phyloP scores from a whole-genome alignment of 2,797 vertebrate species.

The Acanthiza pusilla region DNA sequence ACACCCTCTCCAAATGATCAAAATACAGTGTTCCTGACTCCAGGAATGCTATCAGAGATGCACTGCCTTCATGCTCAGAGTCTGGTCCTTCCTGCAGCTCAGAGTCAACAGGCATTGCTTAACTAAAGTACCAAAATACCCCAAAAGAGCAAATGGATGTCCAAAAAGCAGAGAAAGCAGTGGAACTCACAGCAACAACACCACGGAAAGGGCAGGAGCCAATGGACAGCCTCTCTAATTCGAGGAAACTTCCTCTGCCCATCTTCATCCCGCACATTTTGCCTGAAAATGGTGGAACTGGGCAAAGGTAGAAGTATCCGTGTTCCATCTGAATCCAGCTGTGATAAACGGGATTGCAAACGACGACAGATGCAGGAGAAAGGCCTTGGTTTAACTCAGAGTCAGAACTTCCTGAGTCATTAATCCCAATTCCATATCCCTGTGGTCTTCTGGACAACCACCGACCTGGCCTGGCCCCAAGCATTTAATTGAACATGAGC shows the following conservation, averaged over 20 bases:
- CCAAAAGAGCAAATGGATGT: background rate
- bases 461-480: slow-evolving; percentile 15
- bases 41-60: background rate
- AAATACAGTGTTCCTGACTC: background rate
- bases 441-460: slow-evolving; percentile 40
- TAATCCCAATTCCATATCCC: slow-evolving; percentile 16
- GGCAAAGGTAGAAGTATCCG: background rate
- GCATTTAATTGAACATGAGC: background rate
- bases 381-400: background rate
- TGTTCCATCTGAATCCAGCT: background rate
- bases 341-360: background rate
- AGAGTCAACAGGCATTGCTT: background rate
- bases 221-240: background rate
- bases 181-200: background rate
- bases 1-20: background rate
- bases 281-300: background rate
- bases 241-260: background rate
- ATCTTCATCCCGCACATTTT: background rate
- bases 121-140: background rate
- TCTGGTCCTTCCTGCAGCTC: background rate
- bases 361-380: background rate
- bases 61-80: rapidly evolving
- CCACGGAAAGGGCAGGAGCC: background rate
- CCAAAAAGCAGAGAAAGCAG: background rate
- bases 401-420: background rate